These are phyloP conservation scores for Plebejus melissa DNA, from an alignment of 2,888 invertebrate species.

Conservation along the genomic window DNA sequence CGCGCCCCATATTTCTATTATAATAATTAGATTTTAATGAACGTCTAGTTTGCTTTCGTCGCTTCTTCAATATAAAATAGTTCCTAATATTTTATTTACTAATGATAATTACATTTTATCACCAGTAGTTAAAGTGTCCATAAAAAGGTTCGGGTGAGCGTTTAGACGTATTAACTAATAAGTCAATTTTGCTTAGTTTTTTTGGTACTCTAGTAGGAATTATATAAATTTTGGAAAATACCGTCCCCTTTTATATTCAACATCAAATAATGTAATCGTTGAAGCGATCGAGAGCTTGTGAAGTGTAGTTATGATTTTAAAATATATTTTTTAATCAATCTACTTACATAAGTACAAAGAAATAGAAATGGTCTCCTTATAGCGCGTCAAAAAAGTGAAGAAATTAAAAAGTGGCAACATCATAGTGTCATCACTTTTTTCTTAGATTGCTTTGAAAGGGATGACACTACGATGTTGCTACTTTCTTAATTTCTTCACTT, in stretches of 20 bases:
- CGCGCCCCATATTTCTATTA: conserved; percentile 37
- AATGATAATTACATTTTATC: conserved; percentile 25
- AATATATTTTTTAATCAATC: conserved; percentile 20
- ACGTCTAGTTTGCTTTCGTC: conserved; percentile 54
- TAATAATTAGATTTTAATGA: conserved; percentile 38
- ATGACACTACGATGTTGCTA: no score
- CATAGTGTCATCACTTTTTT: no score
- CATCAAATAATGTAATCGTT: conserved; percentile 29
- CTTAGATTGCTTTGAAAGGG: no score
- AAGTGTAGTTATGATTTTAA: conserved; percentile 31
- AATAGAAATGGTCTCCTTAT: not conserved
- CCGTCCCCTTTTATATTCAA: conserved; percentile 35
- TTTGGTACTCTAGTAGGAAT: conserved; percentile 16
- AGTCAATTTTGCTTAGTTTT: conserved; percentile 24
- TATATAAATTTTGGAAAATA: conserved; percentile 25
- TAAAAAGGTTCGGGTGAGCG: conserved; percentile 1
- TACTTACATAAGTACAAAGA: not conserved
- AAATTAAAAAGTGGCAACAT: no score
- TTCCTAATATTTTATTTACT: conserved; percentile 53
- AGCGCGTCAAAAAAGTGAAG: no score
- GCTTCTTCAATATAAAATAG: conserved; percentile 59
- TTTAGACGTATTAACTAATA: not conserved
- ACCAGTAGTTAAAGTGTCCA: conserved; percentile 21
- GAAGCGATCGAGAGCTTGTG: conserved; percentile 36
- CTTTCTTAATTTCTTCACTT: no score